Evolutionary conservation across 2,888 invertebrate genomes (phyloP).

Genomic region (Rhagium mordax): DNA sequence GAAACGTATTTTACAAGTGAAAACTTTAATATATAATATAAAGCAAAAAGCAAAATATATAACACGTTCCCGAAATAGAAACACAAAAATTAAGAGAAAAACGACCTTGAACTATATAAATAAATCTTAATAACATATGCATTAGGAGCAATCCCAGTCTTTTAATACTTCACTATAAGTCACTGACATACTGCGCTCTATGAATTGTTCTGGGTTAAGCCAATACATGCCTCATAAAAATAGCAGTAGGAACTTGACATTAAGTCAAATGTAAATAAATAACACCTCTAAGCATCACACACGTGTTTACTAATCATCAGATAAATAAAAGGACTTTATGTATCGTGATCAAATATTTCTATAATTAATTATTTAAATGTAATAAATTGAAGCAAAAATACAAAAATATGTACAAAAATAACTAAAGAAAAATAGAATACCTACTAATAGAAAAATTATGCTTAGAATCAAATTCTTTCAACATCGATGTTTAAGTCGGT

Average conservation of each 20-base stretch:
- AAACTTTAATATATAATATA: not conserved
- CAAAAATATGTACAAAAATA: too few relatives aligned
- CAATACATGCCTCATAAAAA: conserved; percentile 19
- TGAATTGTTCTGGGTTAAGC: conserved; percentile 7
- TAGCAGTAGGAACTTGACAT: conserved; percentile 19
- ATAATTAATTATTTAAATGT: too few relatives aligned
- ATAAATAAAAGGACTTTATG: not conserved
- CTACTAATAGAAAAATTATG: too few relatives aligned
- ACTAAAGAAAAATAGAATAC: too few relatives aligned
- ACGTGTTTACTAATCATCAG: not conserved
- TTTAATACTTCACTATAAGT: not conserved
- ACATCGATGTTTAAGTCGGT: too few relatives aligned
- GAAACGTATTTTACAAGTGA: not conserved
- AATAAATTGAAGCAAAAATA: too few relatives aligned
- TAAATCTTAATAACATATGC: not conserved
- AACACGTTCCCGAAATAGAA: not conserved
- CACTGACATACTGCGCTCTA: conserved; percentile 17
- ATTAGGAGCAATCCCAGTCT: not conserved
- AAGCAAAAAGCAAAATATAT: not conserved
- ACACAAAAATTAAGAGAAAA: not conserved
- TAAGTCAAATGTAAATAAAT: conserved; percentile 10
- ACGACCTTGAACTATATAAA: not conserved
- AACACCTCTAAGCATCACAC: not conserved
- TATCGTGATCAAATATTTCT: not conserved
- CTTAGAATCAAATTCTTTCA: too few relatives aligned